Conservation (phyloP, 2,888 invertebrate species). For the Thymelicus acteon region DNA sequence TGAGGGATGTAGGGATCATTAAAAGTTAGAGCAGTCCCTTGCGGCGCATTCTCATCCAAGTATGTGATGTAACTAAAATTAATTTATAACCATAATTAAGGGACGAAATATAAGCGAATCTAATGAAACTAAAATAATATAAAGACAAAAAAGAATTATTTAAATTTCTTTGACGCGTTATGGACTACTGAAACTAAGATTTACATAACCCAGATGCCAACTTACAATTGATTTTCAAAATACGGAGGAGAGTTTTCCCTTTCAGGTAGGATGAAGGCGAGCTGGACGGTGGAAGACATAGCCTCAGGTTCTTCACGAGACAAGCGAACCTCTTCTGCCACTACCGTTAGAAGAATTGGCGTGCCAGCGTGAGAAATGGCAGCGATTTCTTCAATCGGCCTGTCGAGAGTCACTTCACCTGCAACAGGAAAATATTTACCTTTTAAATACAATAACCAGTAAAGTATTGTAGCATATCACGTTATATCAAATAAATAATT, state of each 20-base stretch:
- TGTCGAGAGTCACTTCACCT: conserved; percentile 81
- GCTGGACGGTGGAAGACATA: conserved; percentile 92
- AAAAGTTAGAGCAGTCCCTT: conserved; percentile 90
- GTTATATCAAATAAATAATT: no score
- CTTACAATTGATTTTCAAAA: conserved; percentile 91
- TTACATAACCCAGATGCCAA: conserved; percentile 40
- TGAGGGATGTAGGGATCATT: conserved; percentile 89
- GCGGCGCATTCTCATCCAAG: conserved; percentile 92
- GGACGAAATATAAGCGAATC: no score
- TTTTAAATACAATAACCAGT: no score
- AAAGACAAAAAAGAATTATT: neutral
- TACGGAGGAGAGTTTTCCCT: conserved; percentile 91
- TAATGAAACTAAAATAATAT: neutral
- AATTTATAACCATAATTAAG: neutral
- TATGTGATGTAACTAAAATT: conserved; percentile 88
- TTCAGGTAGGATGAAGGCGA: conserved; percentile 93
- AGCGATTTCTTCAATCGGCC: conserved; percentile 91
- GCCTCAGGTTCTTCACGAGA: conserved; percentile 90
- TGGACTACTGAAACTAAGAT: no score
- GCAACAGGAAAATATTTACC: conserved; percentile 45
- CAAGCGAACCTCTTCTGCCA: conserved; percentile 93
- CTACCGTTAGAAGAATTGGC: conserved; percentile 92
- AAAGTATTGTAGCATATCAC: no score
- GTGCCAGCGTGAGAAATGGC: conserved; percentile 93
- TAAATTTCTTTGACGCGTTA: neutral